phyloP scores from a whole-genome alignment of 2,888 invertebrate species.

The Liopterus haemorrhoidalis region DNA sequence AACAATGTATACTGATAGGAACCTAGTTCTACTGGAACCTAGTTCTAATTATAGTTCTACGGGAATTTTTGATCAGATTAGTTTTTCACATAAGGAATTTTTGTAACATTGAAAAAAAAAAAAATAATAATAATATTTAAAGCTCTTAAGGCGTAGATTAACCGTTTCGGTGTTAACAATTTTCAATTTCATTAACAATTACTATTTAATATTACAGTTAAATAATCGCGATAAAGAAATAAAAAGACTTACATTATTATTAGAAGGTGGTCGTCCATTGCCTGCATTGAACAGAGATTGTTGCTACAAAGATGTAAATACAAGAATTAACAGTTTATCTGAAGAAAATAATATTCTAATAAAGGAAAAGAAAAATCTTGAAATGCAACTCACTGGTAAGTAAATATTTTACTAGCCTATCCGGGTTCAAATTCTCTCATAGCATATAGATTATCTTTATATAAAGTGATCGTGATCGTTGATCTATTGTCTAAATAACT shows the following conservation, averaged over 20 bases:
- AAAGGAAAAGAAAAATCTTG: conserved; percentile 55
- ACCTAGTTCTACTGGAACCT: conserved; percentile 2
- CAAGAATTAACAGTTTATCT: conserved; percentile 44
- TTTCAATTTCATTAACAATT: background rate
- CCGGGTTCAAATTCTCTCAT: too few species aligned
- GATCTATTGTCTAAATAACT: too few species aligned
- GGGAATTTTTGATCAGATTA: background rate
- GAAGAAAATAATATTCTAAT: conserved; percentile 56
- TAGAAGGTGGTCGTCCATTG: conserved; percentile 67
- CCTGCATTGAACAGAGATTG: conserved; percentile 60
- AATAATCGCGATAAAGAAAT: conserved; percentile 64
- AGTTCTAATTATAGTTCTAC: conserved; percentile 5
- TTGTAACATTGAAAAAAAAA: too few species aligned
- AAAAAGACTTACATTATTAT: conserved; percentile 57
- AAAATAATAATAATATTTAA: too few species aligned
- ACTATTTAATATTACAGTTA: conserved; percentile 31
- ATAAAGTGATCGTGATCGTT: too few species aligned
- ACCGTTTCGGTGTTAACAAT: background rate
- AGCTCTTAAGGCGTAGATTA: too few species aligned
- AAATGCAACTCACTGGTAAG: conserved; percentile 50
- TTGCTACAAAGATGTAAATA: conserved; percentile 54
- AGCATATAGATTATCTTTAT: too few species aligned
- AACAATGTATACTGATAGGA: too few species aligned
- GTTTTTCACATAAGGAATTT: conserved; percentile 3
- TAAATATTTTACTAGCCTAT: too few species aligned